Evolutionary conservation across 2,113 vertebrate species (phyloP).

Genomic region (Sapayoa aenigma): DNA sequence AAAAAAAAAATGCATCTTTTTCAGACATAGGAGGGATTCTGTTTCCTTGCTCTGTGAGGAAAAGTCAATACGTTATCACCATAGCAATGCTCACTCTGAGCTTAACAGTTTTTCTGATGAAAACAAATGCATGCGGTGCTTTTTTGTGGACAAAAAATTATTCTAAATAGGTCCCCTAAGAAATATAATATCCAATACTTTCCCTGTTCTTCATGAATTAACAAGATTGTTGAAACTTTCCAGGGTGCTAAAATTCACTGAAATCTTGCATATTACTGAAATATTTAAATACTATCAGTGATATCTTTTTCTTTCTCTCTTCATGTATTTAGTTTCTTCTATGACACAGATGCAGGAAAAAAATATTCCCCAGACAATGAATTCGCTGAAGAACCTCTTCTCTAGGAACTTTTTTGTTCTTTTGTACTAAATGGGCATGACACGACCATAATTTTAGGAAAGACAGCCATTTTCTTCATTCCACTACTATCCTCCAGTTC

Average conservation of each 20-base stretch:
- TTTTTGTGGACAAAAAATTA: neutral
- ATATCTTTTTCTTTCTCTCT: neutral
- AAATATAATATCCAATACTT: neutral
- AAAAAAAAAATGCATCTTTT: neutral
- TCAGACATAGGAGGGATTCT: neutral
- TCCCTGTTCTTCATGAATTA: neutral
- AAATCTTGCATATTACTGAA: neutral
- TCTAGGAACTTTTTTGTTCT: neutral
- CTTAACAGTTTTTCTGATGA: neutral
- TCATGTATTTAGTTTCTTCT: neutral
- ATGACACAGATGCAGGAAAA: neutral
- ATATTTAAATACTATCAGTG: neutral
- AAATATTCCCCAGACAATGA: neutral
- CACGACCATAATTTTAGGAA: neutral
- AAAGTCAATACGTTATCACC: conserved; percentile 28
- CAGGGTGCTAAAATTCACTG: neutral
- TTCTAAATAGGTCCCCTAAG: neutral
- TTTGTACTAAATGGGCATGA: neutral
- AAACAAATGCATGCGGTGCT: neutral
- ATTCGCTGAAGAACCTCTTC: neutral
- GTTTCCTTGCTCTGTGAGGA: neutral
- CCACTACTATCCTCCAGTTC: neutral
- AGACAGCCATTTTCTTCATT: neutral
- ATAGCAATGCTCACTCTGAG: neutral
- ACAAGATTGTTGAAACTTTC: neutral